Base-by-base conservation (phyloP, 2,797 vertebrate genomes). In the Acanthopagrus latus region DNA sequence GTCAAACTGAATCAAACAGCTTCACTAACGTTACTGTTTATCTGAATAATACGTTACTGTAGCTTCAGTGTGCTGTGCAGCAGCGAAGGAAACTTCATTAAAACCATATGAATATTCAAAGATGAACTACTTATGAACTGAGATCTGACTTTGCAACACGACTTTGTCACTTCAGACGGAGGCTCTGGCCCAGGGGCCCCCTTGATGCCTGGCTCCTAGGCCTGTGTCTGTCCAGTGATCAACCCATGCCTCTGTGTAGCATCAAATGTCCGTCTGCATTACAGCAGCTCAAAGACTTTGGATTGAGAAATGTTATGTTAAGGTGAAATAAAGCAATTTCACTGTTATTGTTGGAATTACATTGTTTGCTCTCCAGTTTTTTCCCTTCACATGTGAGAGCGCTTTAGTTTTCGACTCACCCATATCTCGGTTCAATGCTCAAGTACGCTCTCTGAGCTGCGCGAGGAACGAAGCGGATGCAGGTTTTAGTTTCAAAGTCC, bases 401-500 rank as follows among this genome's bases (percentile, higher is more conserved):
- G 23, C 23, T 63, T 47, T 57, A 27, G 17, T 27, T 4, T 11
- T 58, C n/a, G 11, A 64, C 93, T 92, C 38, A 94, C 94, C 94
- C 93, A 3, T 0, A 16, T 77, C 1, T 55, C 1, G 91, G 76
- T 46, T 92, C 83, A 16, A 91, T 71, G 64, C 62, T 87, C 5
- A 94, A 18, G 66, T 91, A 92, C 0, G 6, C 68, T 3, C 0
- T 63, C 63, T 93, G 59, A 3, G 0, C 0, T 0, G 0, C 0
- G 0, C 69, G 77, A 5, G 86, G 82, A 56, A 88, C 6, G 25
- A 92, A 93, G 20, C 76, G 89, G 38, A 95, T 70, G 77, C 93
- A 94, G 68, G 93, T 94, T 11, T 21, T 55, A 3, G 2, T 1
- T 29, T 70, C 18, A 5, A 94, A 75, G 16, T 27, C 77, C 9